These are phyloP conservation scores for Bungarus multicinctus DNA, from an alignment of 2,113 vertebrate species.

Conservation along the genomic window DNA sequence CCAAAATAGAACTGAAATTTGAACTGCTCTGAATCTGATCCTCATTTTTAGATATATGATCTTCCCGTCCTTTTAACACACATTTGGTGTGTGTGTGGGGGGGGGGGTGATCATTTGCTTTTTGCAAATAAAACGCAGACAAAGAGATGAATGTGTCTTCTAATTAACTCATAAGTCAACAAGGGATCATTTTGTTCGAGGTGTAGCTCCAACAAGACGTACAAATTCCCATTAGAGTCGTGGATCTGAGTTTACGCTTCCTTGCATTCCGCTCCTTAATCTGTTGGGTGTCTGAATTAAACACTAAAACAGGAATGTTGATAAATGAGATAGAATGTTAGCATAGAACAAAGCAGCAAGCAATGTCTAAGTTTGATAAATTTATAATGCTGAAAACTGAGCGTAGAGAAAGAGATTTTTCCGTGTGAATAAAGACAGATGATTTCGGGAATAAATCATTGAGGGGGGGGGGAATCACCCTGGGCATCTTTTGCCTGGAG, in stretches of 20 bases:
- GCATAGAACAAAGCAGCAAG: neutral
- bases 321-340: neutral
- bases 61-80: neutral
- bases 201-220: neutral
- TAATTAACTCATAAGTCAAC: neutral
- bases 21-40: neutral
- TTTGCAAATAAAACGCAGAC: neutral
- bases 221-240: neutral
- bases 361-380: neutral
- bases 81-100: neutral
- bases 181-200: neutral
- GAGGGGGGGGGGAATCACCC: rapidly evolving
- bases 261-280: neutral
- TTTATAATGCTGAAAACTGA: neutral
- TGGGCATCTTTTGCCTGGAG: neutral
- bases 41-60: neutral
- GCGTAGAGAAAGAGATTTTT: neutral
- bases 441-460: neutral
- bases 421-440: neutral
- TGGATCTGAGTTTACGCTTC: neutral
- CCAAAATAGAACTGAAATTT: neutral
- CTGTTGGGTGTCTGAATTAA: neutral
- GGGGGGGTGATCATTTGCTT: neutral
- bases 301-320: neutral
- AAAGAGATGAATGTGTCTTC: neutral